Evolutionary conservation across 2,888 invertebrate genomes (phyloP).

Genomic region (Campaea margaritaria): DNA sequence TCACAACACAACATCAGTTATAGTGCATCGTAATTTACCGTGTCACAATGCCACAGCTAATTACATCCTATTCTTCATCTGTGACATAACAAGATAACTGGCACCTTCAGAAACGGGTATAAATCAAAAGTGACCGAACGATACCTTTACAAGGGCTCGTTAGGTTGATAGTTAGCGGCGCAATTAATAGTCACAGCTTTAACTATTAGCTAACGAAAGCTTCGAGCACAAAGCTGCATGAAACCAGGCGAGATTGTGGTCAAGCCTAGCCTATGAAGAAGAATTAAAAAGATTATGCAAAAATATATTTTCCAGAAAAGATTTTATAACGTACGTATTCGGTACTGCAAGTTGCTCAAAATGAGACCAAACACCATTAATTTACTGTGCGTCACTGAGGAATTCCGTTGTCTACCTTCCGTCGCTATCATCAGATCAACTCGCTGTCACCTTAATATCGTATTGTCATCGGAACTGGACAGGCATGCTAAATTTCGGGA

Average conservation of each 20-base stretch:
- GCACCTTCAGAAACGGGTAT: conserved; percentile 8
- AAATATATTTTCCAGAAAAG: no score
- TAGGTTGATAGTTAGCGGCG: conserved; percentile 8
- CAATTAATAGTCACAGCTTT: conserved; percentile 13
- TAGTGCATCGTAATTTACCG: conserved; percentile 21
- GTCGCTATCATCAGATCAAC: no score
- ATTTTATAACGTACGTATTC: no score
- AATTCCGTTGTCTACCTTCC: no score
- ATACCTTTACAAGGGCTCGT: conserved; percentile 17
- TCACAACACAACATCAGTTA: conserved; percentile 21
- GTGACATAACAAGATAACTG: conserved; percentile 25
- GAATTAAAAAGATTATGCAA: no score
- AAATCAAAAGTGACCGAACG: conserved; percentile 25
- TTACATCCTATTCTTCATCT: conserved; percentile 25
- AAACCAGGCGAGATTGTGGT: background rate
- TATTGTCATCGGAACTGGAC: no score
- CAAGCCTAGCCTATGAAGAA: background rate
- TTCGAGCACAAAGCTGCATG: background rate
- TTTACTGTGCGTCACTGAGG: no score
- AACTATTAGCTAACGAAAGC: background rate
- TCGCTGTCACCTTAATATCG: no score
- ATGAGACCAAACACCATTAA: no score
- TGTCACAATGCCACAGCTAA: conserved; percentile 24
- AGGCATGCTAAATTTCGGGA: no score
- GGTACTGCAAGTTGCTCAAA: no score